phyloP scores from a whole-genome alignment of 2,797 vertebrate genomes.

The Vespertilio murinus region DNA sequence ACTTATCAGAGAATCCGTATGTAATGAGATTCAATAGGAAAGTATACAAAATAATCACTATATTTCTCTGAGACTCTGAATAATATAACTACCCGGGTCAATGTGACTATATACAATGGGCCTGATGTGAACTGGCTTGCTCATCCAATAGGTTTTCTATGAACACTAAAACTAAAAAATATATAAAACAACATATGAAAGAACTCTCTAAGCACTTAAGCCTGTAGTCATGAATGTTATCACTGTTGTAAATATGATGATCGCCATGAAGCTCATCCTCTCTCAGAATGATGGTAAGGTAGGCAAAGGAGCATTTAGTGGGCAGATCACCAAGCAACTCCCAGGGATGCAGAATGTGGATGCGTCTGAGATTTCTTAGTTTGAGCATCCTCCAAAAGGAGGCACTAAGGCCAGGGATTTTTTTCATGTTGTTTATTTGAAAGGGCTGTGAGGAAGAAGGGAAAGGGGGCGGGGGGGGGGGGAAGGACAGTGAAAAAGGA shows the following conservation, averaged over 20 bases:
- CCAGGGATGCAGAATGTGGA: not conserved
- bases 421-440: not conserved
- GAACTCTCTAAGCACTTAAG: not conserved
- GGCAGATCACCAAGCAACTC: not conserved
- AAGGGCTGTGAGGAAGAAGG: not conserved
- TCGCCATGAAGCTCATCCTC: not conserved
- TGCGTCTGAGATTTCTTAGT: not conserved
- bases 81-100: not conserved
- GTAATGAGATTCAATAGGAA: slow-evolving; percentile 10
- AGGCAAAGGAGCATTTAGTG: not conserved
- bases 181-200: not conserved
- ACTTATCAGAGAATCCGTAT: not conserved
- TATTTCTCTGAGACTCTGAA: not conserved
- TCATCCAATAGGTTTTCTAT: not conserved
- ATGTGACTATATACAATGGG: not conserved
- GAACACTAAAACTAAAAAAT: not conserved
- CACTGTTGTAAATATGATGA: not conserved
- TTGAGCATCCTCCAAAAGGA: not conserved
- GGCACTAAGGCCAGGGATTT: too few species aligned
- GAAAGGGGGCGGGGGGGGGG: not conserved
- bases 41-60: not conserved
- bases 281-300: not conserved
- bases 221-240: not conserved
- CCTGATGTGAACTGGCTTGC: not conserved
- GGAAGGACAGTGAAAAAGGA: not conserved